These are phyloP conservation scores for Bombus confusus DNA, from an alignment of 1,140 invertebrate species.

Conservation along the genomic window DNA sequence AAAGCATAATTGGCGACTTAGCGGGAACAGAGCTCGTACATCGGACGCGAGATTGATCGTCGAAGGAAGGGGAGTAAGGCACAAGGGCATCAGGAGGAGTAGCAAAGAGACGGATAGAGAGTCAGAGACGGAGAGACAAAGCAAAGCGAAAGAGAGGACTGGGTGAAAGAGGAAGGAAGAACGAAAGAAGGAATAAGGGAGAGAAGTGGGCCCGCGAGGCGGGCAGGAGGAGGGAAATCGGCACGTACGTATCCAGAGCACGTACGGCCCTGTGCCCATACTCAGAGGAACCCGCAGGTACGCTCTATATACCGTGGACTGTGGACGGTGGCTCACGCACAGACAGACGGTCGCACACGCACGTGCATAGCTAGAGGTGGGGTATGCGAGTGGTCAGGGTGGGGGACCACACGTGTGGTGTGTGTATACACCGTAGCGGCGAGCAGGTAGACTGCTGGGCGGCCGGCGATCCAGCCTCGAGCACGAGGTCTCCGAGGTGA, in stretches of 20 bases:
- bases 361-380: conserved; percentile 56
- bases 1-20: conserved; percentile 61
- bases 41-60: conserved; percentile 58
- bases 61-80: conserved; percentile 47
- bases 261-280: conserved; percentile 81
- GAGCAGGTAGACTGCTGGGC: conserved; percentile 81
- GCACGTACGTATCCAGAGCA: conserved; percentile 78
- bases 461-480: conserved; percentile 61
- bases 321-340: conserved; percentile 60
- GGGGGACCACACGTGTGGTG: conserved; percentile 72
- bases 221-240: conserved; percentile 62
- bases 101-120: neutral
- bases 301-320: conserved; percentile 69
- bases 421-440: conserved; percentile 66
- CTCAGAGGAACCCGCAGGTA: conserved; percentile 70
- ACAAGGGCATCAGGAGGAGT: conserved; percentile 54
- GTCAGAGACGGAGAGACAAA: neutral
- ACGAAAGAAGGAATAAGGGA: conserved; percentile 12
- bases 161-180: neutral
- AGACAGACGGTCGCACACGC: conserved; percentile 53
- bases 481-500: conserved; percentile 55
- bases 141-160: conserved; percentile 31
- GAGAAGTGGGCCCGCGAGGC: conserved; percentile 38
- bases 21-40: conserved; percentile 58
- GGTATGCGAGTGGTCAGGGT: conserved; percentile 46